Evolutionary conservation across 2,797 vertebrate genomes (phyloP).

Genomic region (Argentina silus): DNA sequence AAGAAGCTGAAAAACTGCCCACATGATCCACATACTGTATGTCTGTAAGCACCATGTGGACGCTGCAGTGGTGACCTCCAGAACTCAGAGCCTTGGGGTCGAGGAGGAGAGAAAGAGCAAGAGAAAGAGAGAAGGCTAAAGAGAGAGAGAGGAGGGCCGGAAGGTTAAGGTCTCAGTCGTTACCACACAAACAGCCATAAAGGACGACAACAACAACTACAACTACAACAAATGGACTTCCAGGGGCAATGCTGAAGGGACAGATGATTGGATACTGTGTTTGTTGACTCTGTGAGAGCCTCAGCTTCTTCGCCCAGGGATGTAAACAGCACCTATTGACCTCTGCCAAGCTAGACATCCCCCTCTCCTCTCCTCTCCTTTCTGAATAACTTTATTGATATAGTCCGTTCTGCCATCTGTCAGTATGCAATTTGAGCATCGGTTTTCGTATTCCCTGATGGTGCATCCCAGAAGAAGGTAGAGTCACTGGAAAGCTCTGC

Average conservation of each 20-base stretch:
- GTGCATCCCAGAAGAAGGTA: slow-evolving; percentile 35
- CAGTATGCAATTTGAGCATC: slow-evolving; percentile 31
- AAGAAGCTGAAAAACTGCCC: slow-evolving; percentile 76
- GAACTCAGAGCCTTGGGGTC: slow-evolving; percentile 39
- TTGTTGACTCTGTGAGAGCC: slow-evolving; percentile 11
- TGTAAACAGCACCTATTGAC: background rate
- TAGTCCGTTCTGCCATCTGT: slow-evolving; percentile 11
- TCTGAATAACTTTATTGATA: slow-evolving; percentile 27
- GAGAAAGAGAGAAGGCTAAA: slow-evolving; percentile 28
- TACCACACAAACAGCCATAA: slow-evolving; percentile 24
- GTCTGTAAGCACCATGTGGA: slow-evolving; percentile 37
- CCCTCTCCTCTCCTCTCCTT: background rate
- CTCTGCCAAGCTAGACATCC: background rate
- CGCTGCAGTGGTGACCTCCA: slow-evolving; percentile 48
- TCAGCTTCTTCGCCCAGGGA: background rate
- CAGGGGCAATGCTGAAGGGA: slow-evolving; percentile 25
- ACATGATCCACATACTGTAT: slow-evolving; percentile 69
- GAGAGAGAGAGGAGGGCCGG: slow-evolving; percentile 15
- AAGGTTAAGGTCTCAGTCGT: slow-evolving; percentile 31
- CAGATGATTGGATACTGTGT: slow-evolving; percentile 27
- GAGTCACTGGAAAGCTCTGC: slow-evolving; percentile 59
- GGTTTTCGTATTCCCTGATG: slow-evolving; percentile 37
- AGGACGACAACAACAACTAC: slow-evolving; percentile 4
- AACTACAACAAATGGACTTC: background rate
- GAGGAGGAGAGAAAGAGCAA: slow-evolving; percentile 20